Evolutionary conservation across 1,140 invertebrate species (phyloP), one percentile per base, ranked within the genome.

Genomic region (Microplitis mediator): DNA sequence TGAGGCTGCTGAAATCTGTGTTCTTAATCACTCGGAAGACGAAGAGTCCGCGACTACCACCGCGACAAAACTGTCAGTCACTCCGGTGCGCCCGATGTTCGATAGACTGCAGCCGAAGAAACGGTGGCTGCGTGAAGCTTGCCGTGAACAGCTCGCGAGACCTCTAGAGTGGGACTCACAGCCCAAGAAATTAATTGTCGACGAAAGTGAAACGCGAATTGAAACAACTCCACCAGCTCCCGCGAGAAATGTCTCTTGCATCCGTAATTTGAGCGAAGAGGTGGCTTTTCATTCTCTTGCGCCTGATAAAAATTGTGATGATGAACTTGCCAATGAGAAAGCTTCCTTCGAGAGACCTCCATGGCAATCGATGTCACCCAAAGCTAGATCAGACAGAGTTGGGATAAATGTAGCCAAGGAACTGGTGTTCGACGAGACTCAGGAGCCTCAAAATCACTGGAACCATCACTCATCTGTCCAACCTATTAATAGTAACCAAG

Each of bases 41-140:
- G 85, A 87, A 69, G 75, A 69, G 79, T 81, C 35, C 62, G 8
- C 5, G 80, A 81, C 35, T 62, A 54, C 71, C 0, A 54, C 71
- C 0, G 58, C 79, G 2, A 64, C 70, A 9, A 85, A 87, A 72
- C 69, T 82, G n/a, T 77, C 82, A 0, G 79, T 76, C 0, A 82
- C 83, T 32, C 79, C 84, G 4, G 63, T 82, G 14, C 81, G 85
- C 69, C 80, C 82, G 78, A 80, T 84, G 0, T 75, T 85, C 0
- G 84, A 86, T 35, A 83, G 85, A 78, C 80, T 90, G 69, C 87
- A 91, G 72, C 90, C 90, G 23, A 91, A 91, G 79, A 91, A 91
- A 76, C 84, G 90, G n/a, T 91, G 91, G 91, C 75, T 91, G 11
- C 81, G 89, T 3, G 90, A 91, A 80, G 90, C 89, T 1, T 85